Conservation (phyloP, 2,797 vertebrate species). For the Scomberomorus guttatus region DNA sequence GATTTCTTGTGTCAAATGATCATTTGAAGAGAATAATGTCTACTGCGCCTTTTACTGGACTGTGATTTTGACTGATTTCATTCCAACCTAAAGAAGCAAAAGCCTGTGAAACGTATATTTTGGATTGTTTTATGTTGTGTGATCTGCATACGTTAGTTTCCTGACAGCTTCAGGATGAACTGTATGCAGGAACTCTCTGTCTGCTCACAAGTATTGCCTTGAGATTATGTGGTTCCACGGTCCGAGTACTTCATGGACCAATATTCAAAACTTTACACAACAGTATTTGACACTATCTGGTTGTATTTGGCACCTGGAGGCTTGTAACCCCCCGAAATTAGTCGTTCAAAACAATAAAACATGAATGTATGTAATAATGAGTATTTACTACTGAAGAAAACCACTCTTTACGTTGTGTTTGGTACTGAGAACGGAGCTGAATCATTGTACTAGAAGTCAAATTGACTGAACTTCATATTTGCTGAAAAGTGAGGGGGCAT, state of each 20-base stretch:
- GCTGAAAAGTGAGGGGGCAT: slow-evolving; percentile 44
- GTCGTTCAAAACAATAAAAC: slow-evolving; percentile 45
- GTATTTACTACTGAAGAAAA: slow-evolving; percentile 65
- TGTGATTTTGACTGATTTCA: slow-evolving; percentile 77
- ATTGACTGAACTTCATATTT: slow-evolving; percentile 45
- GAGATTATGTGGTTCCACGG: slow-evolving; percentile 64
- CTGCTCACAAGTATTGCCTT: slow-evolving; percentile 77
- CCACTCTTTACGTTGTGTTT: slow-evolving; percentile 62
- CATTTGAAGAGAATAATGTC: slow-evolving; percentile 61
- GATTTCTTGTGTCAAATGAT: slow-evolving; percentile 59
- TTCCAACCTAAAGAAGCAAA: slow-evolving; percentile 68
- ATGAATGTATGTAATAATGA: slow-evolving; percentile 73
- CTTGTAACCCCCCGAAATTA: slow-evolving; percentile 27
- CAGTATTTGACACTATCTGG: slow-evolving; percentile 69
- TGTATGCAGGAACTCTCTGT: slow-evolving; percentile 53
- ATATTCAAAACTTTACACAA: slow-evolving; percentile 58
- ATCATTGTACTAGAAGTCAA: slow-evolving; percentile 39
- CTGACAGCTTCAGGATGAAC: slow-evolving; percentile 57
- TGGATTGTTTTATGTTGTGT: slow-evolving; percentile 47
- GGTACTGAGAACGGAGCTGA: slow-evolving; percentile 36
- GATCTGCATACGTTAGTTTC: slow-evolving; percentile 28
- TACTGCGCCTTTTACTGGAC: slow-evolving; percentile 63
- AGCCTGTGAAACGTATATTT: slow-evolving; percentile 42
- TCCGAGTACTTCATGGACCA: slow-evolving; percentile 61
- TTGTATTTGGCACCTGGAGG: slow-evolving; percentile 60